A percentile compares a stretch with the other conserved stretches of the same genome.
phyloP scores from a whole-genome alignment of 2,888 invertebrate species.

The Pterostichus madidus region DNA sequence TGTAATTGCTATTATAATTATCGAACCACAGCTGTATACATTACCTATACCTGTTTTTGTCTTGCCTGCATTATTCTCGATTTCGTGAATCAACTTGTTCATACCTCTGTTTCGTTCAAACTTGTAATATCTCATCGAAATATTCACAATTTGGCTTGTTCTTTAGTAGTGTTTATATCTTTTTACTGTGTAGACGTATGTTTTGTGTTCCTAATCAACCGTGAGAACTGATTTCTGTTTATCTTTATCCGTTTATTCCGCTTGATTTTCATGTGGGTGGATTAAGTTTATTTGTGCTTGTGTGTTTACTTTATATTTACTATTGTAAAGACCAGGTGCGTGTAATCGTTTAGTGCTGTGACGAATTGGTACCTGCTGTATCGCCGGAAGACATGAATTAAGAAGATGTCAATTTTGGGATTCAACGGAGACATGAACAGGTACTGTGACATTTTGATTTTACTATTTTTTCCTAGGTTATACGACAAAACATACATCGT shows the following conservation, averaged over 20 bases:
- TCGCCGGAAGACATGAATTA: not conserved
- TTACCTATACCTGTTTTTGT: no score
- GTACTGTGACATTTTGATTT: conserved; percentile 32
- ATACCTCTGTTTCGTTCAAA: not conserved
- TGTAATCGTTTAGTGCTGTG: conserved; percentile 18
- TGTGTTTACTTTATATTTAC: conserved; percentile 17
- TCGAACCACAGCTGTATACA: no score
- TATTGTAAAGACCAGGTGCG: conserved; percentile 23
- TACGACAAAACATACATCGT: no score
- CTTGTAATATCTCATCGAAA: not conserved
- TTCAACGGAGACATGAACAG: not conserved
- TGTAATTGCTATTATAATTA: no score
- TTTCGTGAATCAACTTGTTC: not conserved
- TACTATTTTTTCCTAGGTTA: not conserved
- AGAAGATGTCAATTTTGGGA: not conserved
- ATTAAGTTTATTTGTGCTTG: conserved; percentile 32
- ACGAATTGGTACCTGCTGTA: conserved; percentile 18
- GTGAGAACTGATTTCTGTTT: conserved; percentile 37
- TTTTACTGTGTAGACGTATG: not conserved
- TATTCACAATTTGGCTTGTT: not conserved
- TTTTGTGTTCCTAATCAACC: conserved; percentile 4
- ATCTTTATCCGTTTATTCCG: conserved; percentile 40
- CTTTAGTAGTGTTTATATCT: not conserved
- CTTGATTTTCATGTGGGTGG: conserved; percentile 23
- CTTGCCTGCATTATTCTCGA: no score